A percentile compares a stretch with the other conserved stretches of the same genome.
These are phyloP conservation scores for Clarias magur DNA, from an alignment of 2,113 vertebrate species.

Conservation along the genomic window DNA sequence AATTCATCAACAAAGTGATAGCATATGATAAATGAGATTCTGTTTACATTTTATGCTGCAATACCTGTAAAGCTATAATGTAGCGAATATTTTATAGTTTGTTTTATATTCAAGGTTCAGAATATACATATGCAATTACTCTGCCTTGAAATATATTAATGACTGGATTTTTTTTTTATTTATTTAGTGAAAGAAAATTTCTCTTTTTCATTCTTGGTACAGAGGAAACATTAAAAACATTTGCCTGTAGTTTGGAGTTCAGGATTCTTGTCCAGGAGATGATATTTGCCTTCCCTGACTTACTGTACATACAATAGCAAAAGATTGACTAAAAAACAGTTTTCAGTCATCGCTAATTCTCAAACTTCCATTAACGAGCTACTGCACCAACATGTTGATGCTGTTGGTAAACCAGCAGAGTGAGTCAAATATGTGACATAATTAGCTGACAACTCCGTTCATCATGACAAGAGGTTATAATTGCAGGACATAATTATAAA, in stretches of 20 bases:
- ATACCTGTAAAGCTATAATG: background rate
- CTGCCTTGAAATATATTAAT: conserved; percentile 1
- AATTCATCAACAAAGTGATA: background rate
- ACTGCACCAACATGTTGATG: conserved; percentile 21
- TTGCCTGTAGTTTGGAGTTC: background rate
- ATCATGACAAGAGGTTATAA: conserved; percentile 41
- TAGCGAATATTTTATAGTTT: background rate
- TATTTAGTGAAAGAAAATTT: background rate
- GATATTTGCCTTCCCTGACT: background rate
- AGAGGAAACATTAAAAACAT: background rate
- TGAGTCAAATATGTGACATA: conserved; percentile 32
- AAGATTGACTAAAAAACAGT: background rate
- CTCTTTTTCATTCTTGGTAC: background rate
- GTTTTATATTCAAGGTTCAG: background rate
- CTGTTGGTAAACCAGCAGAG: conserved; percentile 40
- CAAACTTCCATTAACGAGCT: conserved; percentile 12
- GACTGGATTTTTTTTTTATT: background rate
- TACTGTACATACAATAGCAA: background rate
- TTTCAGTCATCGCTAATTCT: background rate
- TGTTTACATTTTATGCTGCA: conserved; percentile 5
- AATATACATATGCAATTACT: conserved; percentile 13
- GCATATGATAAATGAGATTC: background rate
- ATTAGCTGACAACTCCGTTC: conserved; percentile 31
- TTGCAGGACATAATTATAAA: conserved; percentile 36
- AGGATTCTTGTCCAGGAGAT: background rate